Conservation (phyloP, 2,797 vertebrate genomes). For the Parotocinclus haroldoi region DNA sequence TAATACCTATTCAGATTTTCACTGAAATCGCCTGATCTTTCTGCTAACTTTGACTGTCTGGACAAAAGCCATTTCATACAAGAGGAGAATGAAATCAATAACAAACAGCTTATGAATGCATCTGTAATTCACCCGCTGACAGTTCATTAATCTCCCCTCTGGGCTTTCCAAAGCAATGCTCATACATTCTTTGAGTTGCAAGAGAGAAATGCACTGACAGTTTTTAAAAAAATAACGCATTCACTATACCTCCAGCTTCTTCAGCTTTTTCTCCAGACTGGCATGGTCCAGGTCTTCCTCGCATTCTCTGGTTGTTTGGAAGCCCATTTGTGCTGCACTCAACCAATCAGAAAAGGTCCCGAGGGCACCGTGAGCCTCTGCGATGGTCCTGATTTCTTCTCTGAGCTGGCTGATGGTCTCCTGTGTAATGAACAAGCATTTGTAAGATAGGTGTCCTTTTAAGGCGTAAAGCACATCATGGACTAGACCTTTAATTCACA, state of each 20-base stretch:
- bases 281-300: constrained; percentile 77
- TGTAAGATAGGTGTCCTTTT: too few species aligned
- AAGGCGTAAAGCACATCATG: too few species aligned
- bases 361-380: constrained; percentile 83
- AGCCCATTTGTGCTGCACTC: constrained; percentile 75
- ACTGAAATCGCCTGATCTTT: too few species aligned
- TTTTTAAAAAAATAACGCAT: too few species aligned
- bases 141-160: background rate
- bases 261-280: constrained; percentile 85
- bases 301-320: constrained; percentile 69
- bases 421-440: constrained; percentile 59
- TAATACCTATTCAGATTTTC: too few species aligned
- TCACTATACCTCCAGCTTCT: constrained; percentile 83
- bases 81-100: too few species aligned
- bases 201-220: too few species aligned
- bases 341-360: constrained; percentile 85
- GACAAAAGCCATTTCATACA: too few species aligned
- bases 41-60: too few species aligned
- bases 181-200: too few species aligned
- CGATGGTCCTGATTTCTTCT: constrained; percentile 84
- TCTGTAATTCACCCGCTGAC: constrained; percentile 11
- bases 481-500: too few species aligned
- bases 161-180: too few species aligned
- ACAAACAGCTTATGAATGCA: background rate
- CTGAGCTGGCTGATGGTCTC: constrained; percentile 88